Percentiles rank a stretch among this genome's conserved stretches.
Evolutionary conservation across 2,888 invertebrate genomes (phyloP).

Genomic region (Orchesella flavescens): DNA sequence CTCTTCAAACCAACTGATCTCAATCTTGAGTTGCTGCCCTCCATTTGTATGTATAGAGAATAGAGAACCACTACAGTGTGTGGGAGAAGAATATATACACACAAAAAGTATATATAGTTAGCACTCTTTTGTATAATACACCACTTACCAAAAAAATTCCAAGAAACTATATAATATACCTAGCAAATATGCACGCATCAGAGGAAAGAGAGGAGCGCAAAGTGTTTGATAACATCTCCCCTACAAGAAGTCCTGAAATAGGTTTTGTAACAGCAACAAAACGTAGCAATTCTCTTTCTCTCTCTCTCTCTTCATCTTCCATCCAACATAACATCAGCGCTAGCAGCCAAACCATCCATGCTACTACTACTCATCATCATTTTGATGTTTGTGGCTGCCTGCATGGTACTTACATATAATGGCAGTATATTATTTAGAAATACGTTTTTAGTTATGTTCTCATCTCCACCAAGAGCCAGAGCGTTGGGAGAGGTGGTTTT

Average conservation of each 20-base stretch:
- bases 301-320: too few species aligned
- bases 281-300: slow-evolving; percentile 12
- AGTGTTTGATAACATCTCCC: slow-evolving; percentile 28
- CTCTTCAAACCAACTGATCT: slow-evolving; percentile 19
- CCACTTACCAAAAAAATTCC: too few species aligned
- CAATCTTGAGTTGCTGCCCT: slow-evolving; percentile 8
- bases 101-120: too few species aligned
- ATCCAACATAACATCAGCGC: too few species aligned
- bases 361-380: slow-evolving; percentile 31
- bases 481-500: background rate
- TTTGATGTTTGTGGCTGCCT: slow-evolving; percentile 39
- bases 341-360: background rate
- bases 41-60: too few species aligned
- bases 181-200: too few species aligned
- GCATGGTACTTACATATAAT: slow-evolving; percentile 30
- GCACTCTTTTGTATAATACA: too few species aligned
- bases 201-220: slow-evolving; percentile 1
- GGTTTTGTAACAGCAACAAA: slow-evolving; percentile 8
- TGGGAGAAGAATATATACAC: too few species aligned
- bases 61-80: too few species aligned
- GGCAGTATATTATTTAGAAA: slow-evolving; percentile 20
- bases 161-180: too few species aligned
- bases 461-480: background rate
- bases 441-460: background rate
- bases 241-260: background rate